phyloP scores from a whole-genome alignment of 2,888 invertebrate genomes.

The Slavum lentiscoides region DNA sequence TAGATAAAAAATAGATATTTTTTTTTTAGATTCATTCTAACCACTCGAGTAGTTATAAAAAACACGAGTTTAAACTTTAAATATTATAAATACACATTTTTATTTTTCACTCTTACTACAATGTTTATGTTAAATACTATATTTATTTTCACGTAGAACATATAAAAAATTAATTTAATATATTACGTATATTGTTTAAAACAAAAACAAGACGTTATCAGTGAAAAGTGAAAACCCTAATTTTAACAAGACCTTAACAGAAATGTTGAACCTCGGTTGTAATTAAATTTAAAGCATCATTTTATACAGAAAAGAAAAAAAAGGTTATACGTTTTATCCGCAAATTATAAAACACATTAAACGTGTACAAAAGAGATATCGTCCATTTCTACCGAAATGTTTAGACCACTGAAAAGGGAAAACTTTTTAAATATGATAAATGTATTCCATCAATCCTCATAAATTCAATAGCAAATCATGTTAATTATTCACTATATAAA shows the following conservation, averaged over 20 bases:
- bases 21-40: no score
- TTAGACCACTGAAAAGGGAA: background rate
- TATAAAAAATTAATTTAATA: background rate
- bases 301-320: background rate
- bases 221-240: background rate
- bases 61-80: no score
- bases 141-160: no score
- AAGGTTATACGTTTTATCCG: background rate
- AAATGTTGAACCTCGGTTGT: background rate
- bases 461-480: slow-evolving; percentile 6
- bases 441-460: background rate
- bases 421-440: slow-evolving; percentile 2
- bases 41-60: no score
- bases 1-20: no score
- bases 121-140: no score
- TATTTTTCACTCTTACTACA: no score
- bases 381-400: background rate
- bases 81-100: no score
- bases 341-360: slow-evolving; percentile 18
- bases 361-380: background rate
- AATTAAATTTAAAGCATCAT: background rate
- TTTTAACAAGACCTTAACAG: background rate
- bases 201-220: background rate
- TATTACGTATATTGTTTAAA: background rate
- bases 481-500: slow-evolving; percentile 10